A percentile compares a stretch with the other conserved stretches of the same genome.
Evolutionary conservation across 2,888 invertebrate species (phyloP).

Genomic region (Chorisops tibialis): DNA sequence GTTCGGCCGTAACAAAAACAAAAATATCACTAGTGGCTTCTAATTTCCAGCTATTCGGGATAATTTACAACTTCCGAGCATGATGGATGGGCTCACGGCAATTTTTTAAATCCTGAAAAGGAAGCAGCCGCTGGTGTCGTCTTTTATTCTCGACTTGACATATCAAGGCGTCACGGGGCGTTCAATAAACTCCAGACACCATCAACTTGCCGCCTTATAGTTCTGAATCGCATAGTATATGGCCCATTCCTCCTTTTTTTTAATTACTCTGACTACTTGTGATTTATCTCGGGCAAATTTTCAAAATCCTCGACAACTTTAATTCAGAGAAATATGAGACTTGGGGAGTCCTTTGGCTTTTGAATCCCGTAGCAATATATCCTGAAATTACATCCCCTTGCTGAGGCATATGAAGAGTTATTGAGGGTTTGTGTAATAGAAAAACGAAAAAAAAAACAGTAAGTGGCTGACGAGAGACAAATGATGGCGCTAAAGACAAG

Average conservation of each 20-base stretch:
- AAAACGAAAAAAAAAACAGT: too few relatives aligned
- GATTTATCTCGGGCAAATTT: too few relatives aligned
- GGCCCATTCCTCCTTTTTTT: background rate
- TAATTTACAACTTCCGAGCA: conserved; percentile 15
- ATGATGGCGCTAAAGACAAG: too few relatives aligned
- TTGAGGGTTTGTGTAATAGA: conserved; percentile 2
- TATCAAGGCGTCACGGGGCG: background rate
- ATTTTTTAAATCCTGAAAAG: background rate
- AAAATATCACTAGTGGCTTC: background rate
- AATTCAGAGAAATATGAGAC: too few relatives aligned
- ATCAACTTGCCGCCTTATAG: background rate
- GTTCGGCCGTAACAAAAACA: too few relatives aligned
- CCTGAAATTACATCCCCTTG: background rate
- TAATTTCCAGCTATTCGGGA: conserved; percentile 9
- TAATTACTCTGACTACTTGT: background rate
- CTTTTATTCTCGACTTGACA: conserved; percentile 21
- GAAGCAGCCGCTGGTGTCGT: background rate
- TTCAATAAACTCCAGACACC: conserved; percentile 3
- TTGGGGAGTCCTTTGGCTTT: too few relatives aligned
- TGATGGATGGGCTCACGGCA: conserved; percentile 15
- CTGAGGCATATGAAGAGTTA: conserved; percentile 1
- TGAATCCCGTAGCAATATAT: too few relatives aligned
- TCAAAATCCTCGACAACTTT: too few relatives aligned
- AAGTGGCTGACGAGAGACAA: too few relatives aligned
- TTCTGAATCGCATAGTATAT: background rate